Conservation (phyloP, 2,888 invertebrate genomes). For the Pemphredon lugubris region DNA sequence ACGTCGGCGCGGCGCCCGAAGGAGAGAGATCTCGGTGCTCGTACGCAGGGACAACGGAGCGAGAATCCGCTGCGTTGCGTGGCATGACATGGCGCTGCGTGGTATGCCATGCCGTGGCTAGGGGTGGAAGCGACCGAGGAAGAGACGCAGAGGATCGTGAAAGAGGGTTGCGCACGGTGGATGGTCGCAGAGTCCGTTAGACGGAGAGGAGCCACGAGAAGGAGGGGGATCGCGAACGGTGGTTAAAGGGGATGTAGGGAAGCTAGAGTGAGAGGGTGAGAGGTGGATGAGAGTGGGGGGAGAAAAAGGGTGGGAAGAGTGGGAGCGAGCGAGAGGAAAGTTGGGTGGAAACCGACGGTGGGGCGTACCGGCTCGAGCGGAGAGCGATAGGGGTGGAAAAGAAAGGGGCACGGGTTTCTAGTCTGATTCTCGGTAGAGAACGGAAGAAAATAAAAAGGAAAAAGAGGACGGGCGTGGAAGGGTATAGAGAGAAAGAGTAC, state of each 20-base stretch:
- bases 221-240: slow-evolving; percentile 11
- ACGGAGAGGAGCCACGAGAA: neutral
- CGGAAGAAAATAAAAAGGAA: neutral
- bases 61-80: slow-evolving; percentile 8
- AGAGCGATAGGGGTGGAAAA: slow-evolving; percentile 20
- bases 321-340: slow-evolving; percentile 5
- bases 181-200: slow-evolving; percentile 25
- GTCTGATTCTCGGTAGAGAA: too few relatives aligned
- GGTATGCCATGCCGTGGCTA: slow-evolving; percentile 35
- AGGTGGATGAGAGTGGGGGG: too few relatives aligned
- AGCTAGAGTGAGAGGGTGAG: slow-evolving; percentile 20
- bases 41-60: neutral
- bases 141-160: slow-evolving; percentile 28
- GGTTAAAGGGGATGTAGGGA: slow-evolving; percentile 15
- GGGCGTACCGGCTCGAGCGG: slow-evolving; percentile 11
- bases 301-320: neutral
- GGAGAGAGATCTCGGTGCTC: neutral
- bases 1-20: neutral
- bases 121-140: slow-evolving; percentile 9
- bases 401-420: slow-evolving; percentile 7
- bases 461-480: neutral
- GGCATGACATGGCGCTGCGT: slow-evolving; percentile 24
- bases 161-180: slow-evolving; percentile 30
- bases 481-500: neutral
- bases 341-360: slow-evolving; percentile 13